Evolutionary conservation across 2,113 vertebrate species (phyloP).

Genomic region (Tamias sibiricus): DNA sequence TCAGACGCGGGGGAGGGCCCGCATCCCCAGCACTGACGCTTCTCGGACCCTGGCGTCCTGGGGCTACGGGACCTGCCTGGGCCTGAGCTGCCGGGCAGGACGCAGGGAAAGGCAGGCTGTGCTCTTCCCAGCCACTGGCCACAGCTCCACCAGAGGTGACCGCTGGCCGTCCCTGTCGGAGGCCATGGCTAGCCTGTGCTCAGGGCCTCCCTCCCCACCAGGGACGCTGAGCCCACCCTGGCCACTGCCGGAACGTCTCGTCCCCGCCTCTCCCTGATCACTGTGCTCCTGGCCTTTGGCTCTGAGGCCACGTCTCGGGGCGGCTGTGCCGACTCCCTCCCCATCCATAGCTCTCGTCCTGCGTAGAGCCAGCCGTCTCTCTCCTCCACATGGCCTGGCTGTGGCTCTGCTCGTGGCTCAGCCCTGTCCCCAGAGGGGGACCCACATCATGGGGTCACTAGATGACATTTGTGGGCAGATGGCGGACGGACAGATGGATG

Average conservation of each 20-base stretch:
- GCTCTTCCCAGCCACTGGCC: background rate
- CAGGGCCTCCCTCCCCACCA: background rate
- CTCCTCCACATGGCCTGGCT: background rate
- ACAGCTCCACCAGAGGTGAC: background rate
- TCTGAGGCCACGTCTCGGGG: background rate
- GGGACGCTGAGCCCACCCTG: background rate
- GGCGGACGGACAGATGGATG: background rate
- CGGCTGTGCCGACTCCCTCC: background rate
- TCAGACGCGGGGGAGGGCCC: background rate
- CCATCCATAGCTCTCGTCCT: no score
- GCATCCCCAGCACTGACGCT: rapidly evolving
- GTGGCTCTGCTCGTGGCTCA: background rate
- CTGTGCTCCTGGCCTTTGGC: background rate
- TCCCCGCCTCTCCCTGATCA: background rate
- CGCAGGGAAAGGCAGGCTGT: background rate
- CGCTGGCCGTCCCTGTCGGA: background rate
- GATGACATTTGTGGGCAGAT: background rate
- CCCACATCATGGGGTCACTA: background rate
- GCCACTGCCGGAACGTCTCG: background rate
- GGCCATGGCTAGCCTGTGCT: background rate
- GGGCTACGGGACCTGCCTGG: background rate
- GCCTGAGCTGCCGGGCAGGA: background rate
- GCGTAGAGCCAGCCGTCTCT: background rate
- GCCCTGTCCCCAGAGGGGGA: no score
- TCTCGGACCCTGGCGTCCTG: background rate